Percentiles rank a stretch among this genome's conserved stretches.
Conservation (phyloP, 2,888 invertebrate genomes). For the Dastarcus helophoroides region DNA sequence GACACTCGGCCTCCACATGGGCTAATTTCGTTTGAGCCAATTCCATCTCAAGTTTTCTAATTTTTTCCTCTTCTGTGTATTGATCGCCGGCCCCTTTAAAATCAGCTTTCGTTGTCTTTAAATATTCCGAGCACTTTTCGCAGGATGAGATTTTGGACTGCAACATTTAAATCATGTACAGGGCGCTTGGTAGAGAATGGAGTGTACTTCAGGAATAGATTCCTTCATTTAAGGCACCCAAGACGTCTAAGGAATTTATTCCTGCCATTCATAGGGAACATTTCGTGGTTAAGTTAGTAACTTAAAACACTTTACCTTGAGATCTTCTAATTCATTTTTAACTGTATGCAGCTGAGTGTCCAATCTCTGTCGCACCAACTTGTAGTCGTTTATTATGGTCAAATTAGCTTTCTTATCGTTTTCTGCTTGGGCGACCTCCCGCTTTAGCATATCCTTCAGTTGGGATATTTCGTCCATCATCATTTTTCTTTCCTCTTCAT, state of each 20-base stretch:
- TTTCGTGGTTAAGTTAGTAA: too few species aligned
- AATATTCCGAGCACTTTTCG: slow-evolving; percentile 36
- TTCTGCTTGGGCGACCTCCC: slow-evolving; percentile 63
- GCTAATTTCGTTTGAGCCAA: slow-evolving; percentile 94
- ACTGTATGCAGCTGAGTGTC: slow-evolving; percentile 66
- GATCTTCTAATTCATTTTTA: slow-evolving; percentile 48
- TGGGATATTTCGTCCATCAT: slow-evolving; percentile 41
- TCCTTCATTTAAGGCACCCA: too few species aligned
- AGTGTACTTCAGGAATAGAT: too few species aligned
- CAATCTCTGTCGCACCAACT: slow-evolving; percentile 79
- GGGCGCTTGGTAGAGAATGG: not conserved
- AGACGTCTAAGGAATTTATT: too few species aligned
- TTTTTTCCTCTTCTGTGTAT: slow-evolving; percentile 38
- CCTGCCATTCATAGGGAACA: too few species aligned
- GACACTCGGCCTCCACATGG: slow-evolving; percentile 93
- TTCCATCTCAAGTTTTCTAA: slow-evolving; percentile 87
- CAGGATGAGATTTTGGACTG: slow-evolving; percentile 46
- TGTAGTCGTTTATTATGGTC: slow-evolving; percentile 83
- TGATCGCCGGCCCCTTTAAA: slow-evolving; percentile 17
- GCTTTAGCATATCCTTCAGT: slow-evolving; percentile 64
- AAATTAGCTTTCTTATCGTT: slow-evolving; percentile 61
- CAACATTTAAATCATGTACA: slow-evolving; percentile 13
- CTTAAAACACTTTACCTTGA: slow-evolving; percentile 52
- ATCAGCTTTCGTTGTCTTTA: slow-evolving; percentile 15
- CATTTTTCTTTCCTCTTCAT: slow-evolving; percentile 50